Evolutionary conservation across 2,113 vertebrate species (phyloP).

Genomic region (Felis chaus): DNA sequence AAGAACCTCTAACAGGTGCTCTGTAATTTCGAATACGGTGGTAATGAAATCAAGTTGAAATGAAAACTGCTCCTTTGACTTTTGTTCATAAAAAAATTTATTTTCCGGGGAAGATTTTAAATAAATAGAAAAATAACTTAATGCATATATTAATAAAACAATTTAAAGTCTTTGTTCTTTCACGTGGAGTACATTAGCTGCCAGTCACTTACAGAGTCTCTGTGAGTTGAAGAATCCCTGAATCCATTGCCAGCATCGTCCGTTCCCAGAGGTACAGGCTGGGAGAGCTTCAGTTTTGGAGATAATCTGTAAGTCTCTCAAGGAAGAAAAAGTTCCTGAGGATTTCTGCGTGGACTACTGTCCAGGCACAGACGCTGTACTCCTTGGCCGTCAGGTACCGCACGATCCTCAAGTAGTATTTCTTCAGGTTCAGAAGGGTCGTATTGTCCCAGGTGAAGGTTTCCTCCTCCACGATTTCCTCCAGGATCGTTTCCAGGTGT

Average conservation of each 20-base stretch:
- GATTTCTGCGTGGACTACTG: conserved; percentile 27
- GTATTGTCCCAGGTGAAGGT: fast-evolving
- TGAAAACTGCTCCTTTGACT: neutral
- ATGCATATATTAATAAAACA: conserved; percentile 58
- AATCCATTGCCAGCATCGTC: neutral
- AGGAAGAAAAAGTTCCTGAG: conserved; percentile 53
- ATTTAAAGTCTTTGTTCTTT: neutral
- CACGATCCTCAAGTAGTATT: conserved; percentile 11
- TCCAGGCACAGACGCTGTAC: conserved; percentile 67
- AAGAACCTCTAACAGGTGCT: neutral
- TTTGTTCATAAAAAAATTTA: conserved; percentile 59
- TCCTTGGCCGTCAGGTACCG: conserved; percentile 21
- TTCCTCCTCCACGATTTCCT: neutral
- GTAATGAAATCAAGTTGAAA: neutral
- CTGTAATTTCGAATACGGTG: neutral
- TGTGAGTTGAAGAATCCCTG: neutral
- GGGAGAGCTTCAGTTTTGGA: conserved; percentile 26
- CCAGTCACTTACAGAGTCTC: neutral
- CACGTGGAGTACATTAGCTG: neutral
- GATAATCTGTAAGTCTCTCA: neutral
- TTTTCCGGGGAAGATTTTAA: conserved; percentile 50
- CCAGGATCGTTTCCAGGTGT: neutral
- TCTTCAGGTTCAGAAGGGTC: neutral
- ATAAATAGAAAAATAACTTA: conserved; percentile 68
- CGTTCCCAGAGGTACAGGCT: neutral